These are phyloP conservation scores for Simalia tracyae DNA, from an alignment of 2,797 vertebrate species.

Conservation along the genomic window DNA sequence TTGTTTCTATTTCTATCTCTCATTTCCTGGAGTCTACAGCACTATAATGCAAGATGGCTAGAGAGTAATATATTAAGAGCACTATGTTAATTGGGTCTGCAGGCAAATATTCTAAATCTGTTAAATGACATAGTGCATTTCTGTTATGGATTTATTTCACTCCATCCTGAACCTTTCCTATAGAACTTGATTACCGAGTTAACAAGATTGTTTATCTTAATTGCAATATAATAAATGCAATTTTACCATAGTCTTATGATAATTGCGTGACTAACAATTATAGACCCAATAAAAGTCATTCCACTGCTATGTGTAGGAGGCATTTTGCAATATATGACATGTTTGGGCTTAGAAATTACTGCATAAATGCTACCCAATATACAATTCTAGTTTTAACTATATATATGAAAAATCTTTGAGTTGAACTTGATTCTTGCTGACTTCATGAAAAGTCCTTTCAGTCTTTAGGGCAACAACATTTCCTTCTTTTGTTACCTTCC, in stretches of 20 bases:
- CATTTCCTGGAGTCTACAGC: neutral
- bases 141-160: neutral
- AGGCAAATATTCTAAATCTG: neutral
- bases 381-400: neutral
- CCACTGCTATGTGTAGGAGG: neutral
- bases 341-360: neutral
- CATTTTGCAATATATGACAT: neutral
- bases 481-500: neutral
- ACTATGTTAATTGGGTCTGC: neutral
- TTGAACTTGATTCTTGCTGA: neutral
- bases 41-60: neutral
- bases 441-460: neutral
- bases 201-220: neutral
- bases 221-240: neutral
- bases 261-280: neutral
- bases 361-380: neutral
- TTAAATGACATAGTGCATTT: neutral
- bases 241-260: neutral
- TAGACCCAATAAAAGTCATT: neutral
- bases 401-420: neutral
- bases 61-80: constrained; percentile 9
- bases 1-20: neutral
- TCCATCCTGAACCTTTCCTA: neutral
- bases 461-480: neutral
- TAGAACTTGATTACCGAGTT: neutral